phyloP scores from a whole-genome alignment of 2,797 vertebrate genomes.

The Melopsittacus undulatus region DNA sequence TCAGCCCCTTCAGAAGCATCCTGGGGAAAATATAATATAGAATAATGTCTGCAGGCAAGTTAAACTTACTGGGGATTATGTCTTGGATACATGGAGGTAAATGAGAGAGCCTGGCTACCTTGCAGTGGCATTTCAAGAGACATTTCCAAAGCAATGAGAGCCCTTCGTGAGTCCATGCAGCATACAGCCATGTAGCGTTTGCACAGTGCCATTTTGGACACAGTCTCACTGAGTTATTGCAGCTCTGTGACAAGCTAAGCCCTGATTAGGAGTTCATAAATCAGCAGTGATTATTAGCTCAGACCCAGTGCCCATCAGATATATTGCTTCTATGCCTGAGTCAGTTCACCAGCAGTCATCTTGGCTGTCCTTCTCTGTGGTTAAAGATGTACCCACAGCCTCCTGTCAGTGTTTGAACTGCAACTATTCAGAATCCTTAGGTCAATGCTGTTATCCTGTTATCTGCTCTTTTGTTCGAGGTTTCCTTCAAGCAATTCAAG shows the following conservation, averaged over 20 bases:
- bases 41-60: not conserved
- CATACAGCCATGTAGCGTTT: not conserved
- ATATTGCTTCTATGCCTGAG: not conserved
- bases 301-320: not conserved
- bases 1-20: not conserved
- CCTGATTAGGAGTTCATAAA: not conserved
- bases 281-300: not conserved
- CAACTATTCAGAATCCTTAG: not conserved
- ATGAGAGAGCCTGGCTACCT: not conserved
- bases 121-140: not conserved
- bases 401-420: not conserved
- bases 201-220: not conserved
- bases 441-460: not conserved
- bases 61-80: not conserved
- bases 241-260: not conserved
- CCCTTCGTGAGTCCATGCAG: fast-evolving
- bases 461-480: not conserved
- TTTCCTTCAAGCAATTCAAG: not conserved
- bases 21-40: not conserved
- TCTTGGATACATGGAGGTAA: not conserved
- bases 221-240: not conserved
- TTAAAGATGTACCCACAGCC: not conserved
- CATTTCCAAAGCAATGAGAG: not conserved
- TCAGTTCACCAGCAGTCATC: not conserved
- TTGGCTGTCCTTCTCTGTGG: not conserved